Percentiles rank a stretch among this genome's conserved stretches.
These are phyloP conservation scores for Ardeotis arabs DNA, from an alignment of 2,113 vertebrate genomes.

Conservation along the genomic window DNA sequence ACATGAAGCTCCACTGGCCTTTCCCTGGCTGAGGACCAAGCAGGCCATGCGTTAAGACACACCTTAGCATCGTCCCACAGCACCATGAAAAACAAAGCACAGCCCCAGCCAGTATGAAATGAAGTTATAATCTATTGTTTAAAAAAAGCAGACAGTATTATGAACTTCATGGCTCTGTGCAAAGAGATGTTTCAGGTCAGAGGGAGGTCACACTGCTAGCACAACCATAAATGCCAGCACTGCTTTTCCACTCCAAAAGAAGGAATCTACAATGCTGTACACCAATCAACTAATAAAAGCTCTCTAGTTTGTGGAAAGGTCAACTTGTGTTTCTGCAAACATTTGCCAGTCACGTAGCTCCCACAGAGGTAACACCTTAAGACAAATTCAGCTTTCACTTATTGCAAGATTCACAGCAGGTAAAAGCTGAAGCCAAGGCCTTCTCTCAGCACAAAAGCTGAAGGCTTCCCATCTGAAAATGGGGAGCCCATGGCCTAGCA, in stretches of 20 bases:
- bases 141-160: not conserved
- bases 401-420: not conserved
- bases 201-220: not conserved
- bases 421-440: not conserved
- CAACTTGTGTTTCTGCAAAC: not conserved
- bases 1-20: not conserved
- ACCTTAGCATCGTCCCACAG: not conserved
- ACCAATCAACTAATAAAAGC: not conserved
- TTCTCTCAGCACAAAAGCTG: not conserved
- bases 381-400: not conserved
- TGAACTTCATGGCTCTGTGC: not conserved
- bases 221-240: not conserved
- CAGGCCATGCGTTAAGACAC: not conserved
- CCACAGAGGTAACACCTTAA: not conserved
- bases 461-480: not conserved
- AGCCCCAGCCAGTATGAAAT: not conserved
- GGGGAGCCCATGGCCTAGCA: not conserved
- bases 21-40: not conserved
- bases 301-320: not conserved
- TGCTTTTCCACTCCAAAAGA: not conserved
- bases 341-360: not conserved
- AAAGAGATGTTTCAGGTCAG: constrained; percentile 2
- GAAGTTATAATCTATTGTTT: not conserved
- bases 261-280: not conserved
- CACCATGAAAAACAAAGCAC: not conserved